phyloP scores from a whole-genome alignment of 1,140 invertebrate genomes.

The Lordiphosa clarofinis region DNA sequence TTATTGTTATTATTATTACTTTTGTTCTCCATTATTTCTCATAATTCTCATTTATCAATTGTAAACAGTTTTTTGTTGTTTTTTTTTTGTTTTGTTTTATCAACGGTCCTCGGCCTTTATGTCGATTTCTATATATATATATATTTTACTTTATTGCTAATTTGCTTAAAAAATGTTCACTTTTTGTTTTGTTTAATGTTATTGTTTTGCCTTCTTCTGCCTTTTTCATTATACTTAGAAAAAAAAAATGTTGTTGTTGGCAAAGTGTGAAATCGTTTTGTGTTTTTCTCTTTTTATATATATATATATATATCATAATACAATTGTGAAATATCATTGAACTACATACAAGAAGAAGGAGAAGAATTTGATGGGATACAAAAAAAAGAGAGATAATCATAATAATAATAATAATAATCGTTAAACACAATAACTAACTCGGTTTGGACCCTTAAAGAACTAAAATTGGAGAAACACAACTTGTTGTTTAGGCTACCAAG shows the following conservation, averaged over 20 bases:
- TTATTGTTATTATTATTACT: slow-evolving; percentile 65
- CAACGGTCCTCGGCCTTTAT: slow-evolving; percentile 55
- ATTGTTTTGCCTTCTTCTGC: slow-evolving; percentile 17
- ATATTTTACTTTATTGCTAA: slow-evolving; percentile 57
- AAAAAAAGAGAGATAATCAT: not conserved
- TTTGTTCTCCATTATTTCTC: slow-evolving; percentile 32
- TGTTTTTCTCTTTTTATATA: not conserved
- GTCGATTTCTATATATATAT: slow-evolving; percentile 53
- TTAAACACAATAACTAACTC: slow-evolving; percentile 6
- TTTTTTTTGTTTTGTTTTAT: slow-evolving; percentile 51
- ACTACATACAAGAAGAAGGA: slow-evolving; percentile 1
- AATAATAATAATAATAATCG: not conserved
- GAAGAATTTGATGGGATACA: slow-evolving; percentile 6
- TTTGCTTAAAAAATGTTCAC: slow-evolving; percentile 66
- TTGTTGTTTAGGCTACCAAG: too few species aligned
- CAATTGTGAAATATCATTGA: not conserved
- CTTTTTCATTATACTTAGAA: slow-evolving; percentile 1
- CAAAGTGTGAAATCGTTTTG: not conserved
- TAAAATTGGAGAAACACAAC: slow-evolving; percentile 13
- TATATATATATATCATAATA: slow-evolving; percentile 1
- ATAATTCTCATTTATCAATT: slow-evolving; percentile 56
- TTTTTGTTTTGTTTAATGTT: slow-evolving; percentile 45
- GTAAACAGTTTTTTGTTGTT: slow-evolving; percentile 60
- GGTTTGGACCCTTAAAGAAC: slow-evolving; percentile 37
- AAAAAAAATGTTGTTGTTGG: slow-evolving; percentile 15